Evolutionary conservation across 2,888 invertebrate species (phyloP).

Genomic region (Cordilura impudica): DNA sequence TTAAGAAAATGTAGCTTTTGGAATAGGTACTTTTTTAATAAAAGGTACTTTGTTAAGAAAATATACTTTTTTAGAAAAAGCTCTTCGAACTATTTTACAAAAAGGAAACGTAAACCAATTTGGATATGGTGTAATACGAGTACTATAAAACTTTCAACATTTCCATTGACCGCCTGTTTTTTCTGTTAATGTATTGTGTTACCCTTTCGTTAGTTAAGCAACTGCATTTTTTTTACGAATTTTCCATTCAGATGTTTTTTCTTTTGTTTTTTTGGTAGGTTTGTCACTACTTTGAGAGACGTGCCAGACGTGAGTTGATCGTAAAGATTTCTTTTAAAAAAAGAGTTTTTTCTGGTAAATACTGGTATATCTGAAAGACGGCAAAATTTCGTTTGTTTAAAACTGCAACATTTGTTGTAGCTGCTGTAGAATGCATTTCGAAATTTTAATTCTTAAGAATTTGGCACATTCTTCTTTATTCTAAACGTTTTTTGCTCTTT

Average conservation of each 20-base stretch:
- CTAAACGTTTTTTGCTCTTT: neutral
- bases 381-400: conserved; percentile 20
- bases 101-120: no score
- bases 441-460: conserved; percentile 62
- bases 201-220: conserved; percentile 6
- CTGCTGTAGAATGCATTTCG: conserved; percentile 52
- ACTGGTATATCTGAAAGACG: conserved; percentile 22
- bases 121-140: neutral
- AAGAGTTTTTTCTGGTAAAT: conserved; percentile 30
- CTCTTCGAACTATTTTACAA: no score
- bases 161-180: conserved; percentile 25
- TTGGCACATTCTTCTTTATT: conserved; percentile 57
- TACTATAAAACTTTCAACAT: conserved; percentile 4
- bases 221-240: conserved; percentile 3
- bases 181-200: conserved; percentile 2
- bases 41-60: no score
- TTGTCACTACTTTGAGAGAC: conserved; percentile 54
- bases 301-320: conserved; percentile 64
- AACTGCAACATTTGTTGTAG: conserved; percentile 37
- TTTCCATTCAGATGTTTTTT: conserved; percentile 19
- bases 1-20: no score
- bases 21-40: no score
- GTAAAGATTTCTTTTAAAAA: conserved; percentile 59
- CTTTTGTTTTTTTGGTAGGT: conserved; percentile 23
- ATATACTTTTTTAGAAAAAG: no score